These are phyloP conservation scores for Cochlearius cochlearius DNA, from an alignment of 2,113 vertebrate species.

Conservation along the genomic window DNA sequence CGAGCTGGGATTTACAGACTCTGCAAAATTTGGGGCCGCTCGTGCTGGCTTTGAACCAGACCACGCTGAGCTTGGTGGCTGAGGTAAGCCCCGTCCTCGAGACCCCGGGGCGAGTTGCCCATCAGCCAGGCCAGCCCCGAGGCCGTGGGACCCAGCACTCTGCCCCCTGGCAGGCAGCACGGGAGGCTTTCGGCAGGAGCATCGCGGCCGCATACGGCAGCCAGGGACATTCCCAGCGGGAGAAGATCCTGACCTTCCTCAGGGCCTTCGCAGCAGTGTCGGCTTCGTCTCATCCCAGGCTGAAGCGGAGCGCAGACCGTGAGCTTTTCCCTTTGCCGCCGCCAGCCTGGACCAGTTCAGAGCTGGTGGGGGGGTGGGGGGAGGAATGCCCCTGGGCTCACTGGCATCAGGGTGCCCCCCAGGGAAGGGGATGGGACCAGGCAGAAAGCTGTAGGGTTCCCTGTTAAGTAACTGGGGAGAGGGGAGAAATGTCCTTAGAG, in stretches of 20 bases:
- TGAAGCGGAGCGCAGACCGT: slow-evolving; percentile 1
- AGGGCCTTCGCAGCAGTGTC: neutral
- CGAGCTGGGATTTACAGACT: slow-evolving; percentile 33
- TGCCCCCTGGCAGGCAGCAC: neutral
- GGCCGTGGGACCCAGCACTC: neutral
- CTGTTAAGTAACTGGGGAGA: neutral
- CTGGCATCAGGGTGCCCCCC: accelerated
- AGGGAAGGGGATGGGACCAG: neutral
- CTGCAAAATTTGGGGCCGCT: slow-evolving; percentile 50
- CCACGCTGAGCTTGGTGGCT: slow-evolving; percentile 35
- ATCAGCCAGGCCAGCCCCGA: neutral
- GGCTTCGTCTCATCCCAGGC: neutral
- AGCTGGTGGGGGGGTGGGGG: neutral
- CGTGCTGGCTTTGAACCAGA: slow-evolving; percentile 31
- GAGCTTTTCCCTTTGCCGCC: neutral
- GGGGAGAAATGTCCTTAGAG: neutral
- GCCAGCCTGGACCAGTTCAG: accelerated
- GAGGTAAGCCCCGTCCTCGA: neutral
- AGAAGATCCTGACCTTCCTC: slow-evolving; percentile 7
- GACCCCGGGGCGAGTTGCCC: accelerated
- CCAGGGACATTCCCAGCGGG: neutral
- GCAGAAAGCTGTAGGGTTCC: neutral
- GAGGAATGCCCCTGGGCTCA: neutral
- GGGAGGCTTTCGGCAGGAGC: slow-evolving; percentile 47
- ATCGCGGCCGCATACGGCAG: neutral